phyloP scores from a whole-genome alignment of 2,113 vertebrate genomes.

The Notarius quadriscutis region DNA sequence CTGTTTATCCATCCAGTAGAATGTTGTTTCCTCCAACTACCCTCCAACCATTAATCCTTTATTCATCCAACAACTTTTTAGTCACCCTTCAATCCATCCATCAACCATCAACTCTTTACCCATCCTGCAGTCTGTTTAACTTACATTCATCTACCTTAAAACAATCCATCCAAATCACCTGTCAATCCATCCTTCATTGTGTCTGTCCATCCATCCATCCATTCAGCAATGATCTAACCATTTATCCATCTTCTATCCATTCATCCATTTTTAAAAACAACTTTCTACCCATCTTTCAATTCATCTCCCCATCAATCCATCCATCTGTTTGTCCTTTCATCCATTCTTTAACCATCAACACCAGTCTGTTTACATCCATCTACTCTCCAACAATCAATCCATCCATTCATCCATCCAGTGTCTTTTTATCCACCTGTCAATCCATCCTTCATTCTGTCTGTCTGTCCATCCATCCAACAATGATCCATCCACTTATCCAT shows the following conservation, averaged over 20 bases:
- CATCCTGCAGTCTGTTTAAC: too few species aligned
- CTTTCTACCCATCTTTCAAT: not conserved
- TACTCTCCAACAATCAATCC: not conserved
- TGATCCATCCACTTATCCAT: not conserved
- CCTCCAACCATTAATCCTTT: too few species aligned
- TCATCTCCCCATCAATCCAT: not conserved
- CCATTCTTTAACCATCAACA: not conserved
- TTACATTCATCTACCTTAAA: too few species aligned
- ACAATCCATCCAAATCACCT: not conserved
- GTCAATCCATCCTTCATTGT: not conserved
- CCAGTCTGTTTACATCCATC: not conserved
- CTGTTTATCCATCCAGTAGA: not conserved
- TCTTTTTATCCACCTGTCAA: too few species aligned
- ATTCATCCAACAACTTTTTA: too few species aligned
- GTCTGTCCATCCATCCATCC: not conserved
- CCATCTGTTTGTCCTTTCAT: not conserved
- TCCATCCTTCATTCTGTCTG: too few species aligned
- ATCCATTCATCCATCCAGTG: not conserved
- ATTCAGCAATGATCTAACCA: not conserved
- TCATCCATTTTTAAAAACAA: not conserved
- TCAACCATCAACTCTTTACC: not conserved
- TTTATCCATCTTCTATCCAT: not conserved
- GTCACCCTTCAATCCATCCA: not conserved
- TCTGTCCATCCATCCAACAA: not conserved
- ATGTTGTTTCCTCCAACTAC: not conserved